Conservation (phyloP, 1,140 invertebrate genomes). For the Leptinotarsa texana region DNA sequence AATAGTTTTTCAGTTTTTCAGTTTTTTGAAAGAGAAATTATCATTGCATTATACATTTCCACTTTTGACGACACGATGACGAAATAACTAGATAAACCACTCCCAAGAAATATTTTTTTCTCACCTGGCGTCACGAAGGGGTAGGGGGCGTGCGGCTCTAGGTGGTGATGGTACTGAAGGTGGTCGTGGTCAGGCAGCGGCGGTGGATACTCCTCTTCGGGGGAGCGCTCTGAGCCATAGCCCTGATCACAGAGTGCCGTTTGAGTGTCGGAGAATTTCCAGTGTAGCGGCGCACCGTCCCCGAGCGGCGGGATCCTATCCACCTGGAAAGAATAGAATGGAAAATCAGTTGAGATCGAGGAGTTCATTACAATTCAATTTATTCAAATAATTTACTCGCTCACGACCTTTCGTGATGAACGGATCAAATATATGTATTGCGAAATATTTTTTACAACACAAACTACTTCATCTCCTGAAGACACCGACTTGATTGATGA, state of each 20-base stretch:
- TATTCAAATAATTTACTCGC: no score
- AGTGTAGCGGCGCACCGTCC: slow-evolving; percentile 58
- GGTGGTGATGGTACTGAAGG: slow-evolving; percentile 56
- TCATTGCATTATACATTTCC: no score
- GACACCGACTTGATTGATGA: no score
- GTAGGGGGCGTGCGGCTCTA: slow-evolving; percentile 62
- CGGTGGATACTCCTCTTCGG: slow-evolving; percentile 74
- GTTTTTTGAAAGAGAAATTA: no score
- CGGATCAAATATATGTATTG: no score
- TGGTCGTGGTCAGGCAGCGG: slow-evolving; percentile 61
- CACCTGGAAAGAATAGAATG: slow-evolving; percentile 37
- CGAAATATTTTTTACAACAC: no score
- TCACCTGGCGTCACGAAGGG: slow-evolving; percentile 68
- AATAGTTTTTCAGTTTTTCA: no score
- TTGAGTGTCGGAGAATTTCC: slow-evolving; percentile 55
- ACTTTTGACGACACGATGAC: no score
- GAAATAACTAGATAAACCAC: no score
- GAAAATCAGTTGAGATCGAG: neutral
- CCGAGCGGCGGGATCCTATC: slow-evolving; percentile 52
- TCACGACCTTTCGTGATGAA: no score
- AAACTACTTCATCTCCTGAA: no score
- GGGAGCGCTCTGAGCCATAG: slow-evolving; percentile 76
- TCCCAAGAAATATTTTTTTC: slow-evolving; percentile 32
- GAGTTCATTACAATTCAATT: no score
- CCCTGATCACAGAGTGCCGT: slow-evolving; percentile 71